Evolutionary conservation across 1,140 invertebrate species (phyloP).

Genomic region (Drosophila nigromelanica): DNA sequence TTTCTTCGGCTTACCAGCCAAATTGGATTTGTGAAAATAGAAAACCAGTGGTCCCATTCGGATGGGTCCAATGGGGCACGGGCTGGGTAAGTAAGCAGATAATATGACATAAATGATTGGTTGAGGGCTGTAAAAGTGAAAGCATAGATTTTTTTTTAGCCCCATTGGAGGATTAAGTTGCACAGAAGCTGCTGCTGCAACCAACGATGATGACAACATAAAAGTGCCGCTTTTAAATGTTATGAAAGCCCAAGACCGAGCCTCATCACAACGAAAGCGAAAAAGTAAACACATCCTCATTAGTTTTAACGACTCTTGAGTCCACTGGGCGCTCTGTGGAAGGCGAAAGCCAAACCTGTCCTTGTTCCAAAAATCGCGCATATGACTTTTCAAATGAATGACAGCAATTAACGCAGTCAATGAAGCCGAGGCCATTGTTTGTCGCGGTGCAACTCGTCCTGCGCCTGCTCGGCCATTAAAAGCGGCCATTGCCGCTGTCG

Average conservation of each 20-base stretch:
- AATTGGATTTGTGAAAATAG: constrained; percentile 69
- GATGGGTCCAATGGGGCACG: constrained; percentile 7
- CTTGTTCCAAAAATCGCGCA: constrained; percentile 52
- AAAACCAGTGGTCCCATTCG: constrained; percentile 19
- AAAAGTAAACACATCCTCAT: constrained; percentile 74
- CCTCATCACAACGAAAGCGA: constrained; percentile 56
- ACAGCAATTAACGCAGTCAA: constrained; percentile 82
- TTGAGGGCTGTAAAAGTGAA: constrained; percentile 44
- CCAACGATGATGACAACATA: constrained; percentile 54
- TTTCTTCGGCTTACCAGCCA: constrained; percentile 67
- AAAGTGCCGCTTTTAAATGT: constrained; percentile 54
- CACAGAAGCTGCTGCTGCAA: constrained; percentile 24
- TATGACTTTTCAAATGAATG: constrained; percentile 81
- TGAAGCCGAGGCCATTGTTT: constrained; percentile 74
- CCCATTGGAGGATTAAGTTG: constrained; percentile 59
- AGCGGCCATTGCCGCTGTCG: constrained; percentile 38
- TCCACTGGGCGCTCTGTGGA: too few species aligned
- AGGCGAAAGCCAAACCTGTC: constrained; percentile 4
- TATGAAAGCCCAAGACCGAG: constrained; percentile 29
- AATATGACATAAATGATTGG: constrained; percentile 59
- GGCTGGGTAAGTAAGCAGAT: constrained; percentile 57
- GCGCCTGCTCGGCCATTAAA: constrained; percentile 59
- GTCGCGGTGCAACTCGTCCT: constrained; percentile 26
- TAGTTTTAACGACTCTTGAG: constrained; percentile 66
- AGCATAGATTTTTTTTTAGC: constrained; percentile 54